Base-by-base conservation (phyloP, 2,113 vertebrate genomes). In the Cyrtonyx montezumae region DNA sequence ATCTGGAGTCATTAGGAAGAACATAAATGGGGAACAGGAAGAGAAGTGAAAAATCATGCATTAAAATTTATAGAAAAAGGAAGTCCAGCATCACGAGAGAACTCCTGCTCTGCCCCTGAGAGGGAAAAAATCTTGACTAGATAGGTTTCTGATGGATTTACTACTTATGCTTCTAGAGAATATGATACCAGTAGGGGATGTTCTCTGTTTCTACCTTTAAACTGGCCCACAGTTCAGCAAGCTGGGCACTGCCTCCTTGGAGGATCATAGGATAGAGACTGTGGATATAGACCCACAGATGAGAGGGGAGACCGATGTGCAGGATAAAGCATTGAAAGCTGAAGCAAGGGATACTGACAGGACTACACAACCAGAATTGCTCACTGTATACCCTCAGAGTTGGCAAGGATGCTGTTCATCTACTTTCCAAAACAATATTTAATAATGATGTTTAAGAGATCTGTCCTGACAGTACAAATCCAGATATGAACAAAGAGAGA, bases 11-110 rank as follows among this genome's bases (percentile, higher is more conserved):
- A 46, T 84, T 67, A 48, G 45, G 58, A 90, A 94, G 74, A 84
- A 55, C 28, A 82, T 73, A 66, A 71, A 82, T 23, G 17, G 82
- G 59, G 71, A 85, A 77, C 16, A 79, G 76, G 68, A 87, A 79
- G 26, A 92, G 68, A 30, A 91, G 36, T 67, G 71, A 77, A 91
- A 92, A 32, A 84, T 87, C 69, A 59, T 55, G 82, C 42, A 87
- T 49, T 69, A 70, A 87, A 91, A 78, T 79, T 70, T n/a, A 45
- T 20, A n/a, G 46, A 66, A 88, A 82, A 88, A 90, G n/a, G 28
- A 84, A 76, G 17, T 48, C 30, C 28, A 62, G 80, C 77, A 87
- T 78, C 46, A 62, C 75, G 86, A 87, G 76, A 81, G 84, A 51
- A 68, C n/a, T 84, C n/a, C 69, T 74, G 28, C 22, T 90, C 59